Evolutionary conservation across 2,888 invertebrate species (phyloP).

Genomic region (Luperina testacea): DNA sequence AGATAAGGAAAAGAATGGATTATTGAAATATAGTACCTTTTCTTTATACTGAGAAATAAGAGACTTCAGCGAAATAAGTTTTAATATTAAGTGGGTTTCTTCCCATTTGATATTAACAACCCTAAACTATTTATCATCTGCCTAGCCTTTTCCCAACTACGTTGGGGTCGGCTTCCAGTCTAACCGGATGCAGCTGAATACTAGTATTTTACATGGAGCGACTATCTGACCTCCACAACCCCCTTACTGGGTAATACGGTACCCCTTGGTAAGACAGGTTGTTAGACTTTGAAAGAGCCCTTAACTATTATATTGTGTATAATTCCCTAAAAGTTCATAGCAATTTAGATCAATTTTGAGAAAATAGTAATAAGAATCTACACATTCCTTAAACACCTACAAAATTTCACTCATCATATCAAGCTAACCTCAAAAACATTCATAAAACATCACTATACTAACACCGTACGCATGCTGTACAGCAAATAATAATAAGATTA

Average conservation of each 20-base stretch:
- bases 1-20: constrained; percentile 17
- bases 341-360: background rate
- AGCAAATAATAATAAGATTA: constrained; percentile 14
- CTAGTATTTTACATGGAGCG: too few relatives aligned
- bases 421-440: constrained; percentile 15
- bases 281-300: too few relatives aligned
- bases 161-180: too few relatives aligned
- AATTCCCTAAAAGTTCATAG: background rate
- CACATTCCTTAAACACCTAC: background rate
- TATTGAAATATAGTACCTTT: background rate
- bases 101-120: background rate
- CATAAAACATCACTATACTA: constrained; percentile 10
- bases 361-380: background rate
- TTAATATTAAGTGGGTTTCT: background rate
- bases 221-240: too few relatives aligned
- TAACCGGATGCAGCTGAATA: too few relatives aligned
- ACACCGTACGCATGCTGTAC: constrained; percentile 35
- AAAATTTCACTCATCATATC: background rate
- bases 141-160: too few relatives aligned
- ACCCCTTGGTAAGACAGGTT: too few relatives aligned
- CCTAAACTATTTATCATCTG: too few relatives aligned
- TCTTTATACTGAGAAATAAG: background rate
- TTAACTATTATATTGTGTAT: background rate
- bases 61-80: background rate
- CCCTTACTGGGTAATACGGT: too few relatives aligned